phyloP scores from a whole-genome alignment of 30 jellyfish, hydroid and myxozoan species.

The Nemopilema nomurai region DNA sequence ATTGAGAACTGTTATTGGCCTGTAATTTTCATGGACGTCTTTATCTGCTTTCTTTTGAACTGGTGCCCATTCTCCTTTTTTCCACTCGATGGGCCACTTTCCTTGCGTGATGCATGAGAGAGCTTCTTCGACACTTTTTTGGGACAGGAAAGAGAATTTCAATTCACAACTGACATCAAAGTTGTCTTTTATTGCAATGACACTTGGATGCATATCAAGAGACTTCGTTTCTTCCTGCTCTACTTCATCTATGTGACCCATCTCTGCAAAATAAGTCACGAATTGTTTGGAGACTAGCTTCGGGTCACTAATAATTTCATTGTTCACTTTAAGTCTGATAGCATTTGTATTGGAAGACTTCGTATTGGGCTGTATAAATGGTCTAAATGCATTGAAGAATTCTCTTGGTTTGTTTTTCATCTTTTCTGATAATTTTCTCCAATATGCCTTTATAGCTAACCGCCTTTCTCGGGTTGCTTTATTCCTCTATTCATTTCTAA shows the following conservation, averaged over 20 bases:
- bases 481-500: conserved; percentile 26
- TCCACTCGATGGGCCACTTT: conserved; percentile 47
- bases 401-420: conserved; percentile 56
- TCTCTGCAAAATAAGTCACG: conserved; percentile 25
- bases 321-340: conserved; percentile 34
- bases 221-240: conserved; percentile 30
- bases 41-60: conserved; percentile 52
- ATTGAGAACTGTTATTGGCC: conserved; percentile 58
- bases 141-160: conserved; percentile 20
- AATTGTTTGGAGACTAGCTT: conserved; percentile 39
- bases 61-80: conserved; percentile 51
- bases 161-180: conserved; percentile 5
- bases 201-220: conserved; percentile 52
- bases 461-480: conserved; percentile 52
- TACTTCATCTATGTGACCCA: conserved; percentile 38
- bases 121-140: conserved; percentile 9
- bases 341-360: conserved; percentile 21
- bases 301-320: conserved; percentile 32
- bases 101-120: conserved; percentile 37
- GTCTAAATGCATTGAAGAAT: conserved; percentile 49
- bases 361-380: conserved; percentile 33
- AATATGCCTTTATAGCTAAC: conserved; percentile 46
- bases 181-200: conserved; percentile 23
- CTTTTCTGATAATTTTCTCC: conserved; percentile 48
- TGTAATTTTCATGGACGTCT: conserved; percentile 46